Evolutionary conservation across 2,888 invertebrate species (phyloP).

Genomic region (Anthoptus insignis): DNA sequence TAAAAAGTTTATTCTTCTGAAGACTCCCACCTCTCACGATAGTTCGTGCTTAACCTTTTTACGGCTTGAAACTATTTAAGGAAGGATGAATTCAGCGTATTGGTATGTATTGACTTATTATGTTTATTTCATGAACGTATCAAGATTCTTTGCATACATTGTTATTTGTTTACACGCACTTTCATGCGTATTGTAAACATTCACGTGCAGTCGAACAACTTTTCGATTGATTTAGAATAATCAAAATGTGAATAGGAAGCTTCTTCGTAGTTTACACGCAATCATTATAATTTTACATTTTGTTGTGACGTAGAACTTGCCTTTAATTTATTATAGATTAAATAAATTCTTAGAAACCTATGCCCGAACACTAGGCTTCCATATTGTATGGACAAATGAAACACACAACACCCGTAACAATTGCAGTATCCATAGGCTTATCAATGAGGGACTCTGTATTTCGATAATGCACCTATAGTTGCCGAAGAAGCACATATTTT

Average conservation of each 20-base stretch:
- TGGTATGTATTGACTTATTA: background rate
- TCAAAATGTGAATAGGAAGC: conserved; percentile 30
- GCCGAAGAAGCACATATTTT: too few species aligned
- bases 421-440: too few species aligned
- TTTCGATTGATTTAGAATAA: conserved; percentile 13
- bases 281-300: conserved; percentile 42
- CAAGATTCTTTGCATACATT: conserved; percentile 12
- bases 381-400: too few species aligned
- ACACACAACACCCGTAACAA: too few species aligned
- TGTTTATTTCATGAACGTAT: conserved; percentile 13
- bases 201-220: conserved; percentile 13
- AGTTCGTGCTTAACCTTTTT: too few species aligned
- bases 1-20: too few species aligned
- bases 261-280: conserved; percentile 40
- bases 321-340: too few species aligned
- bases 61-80: too few species aligned
- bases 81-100: background rate
- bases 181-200: conserved; percentile 19
- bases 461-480: too few species aligned
- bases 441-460: too few species aligned
- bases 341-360: too few species aligned
- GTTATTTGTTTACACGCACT: conserved; percentile 16
- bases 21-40: background rate
- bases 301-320: conserved; percentile 40
- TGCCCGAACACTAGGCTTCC: too few species aligned